Conservation (phyloP, 2,888 invertebrate species). For the Tenthredo scrophulariae region DNA sequence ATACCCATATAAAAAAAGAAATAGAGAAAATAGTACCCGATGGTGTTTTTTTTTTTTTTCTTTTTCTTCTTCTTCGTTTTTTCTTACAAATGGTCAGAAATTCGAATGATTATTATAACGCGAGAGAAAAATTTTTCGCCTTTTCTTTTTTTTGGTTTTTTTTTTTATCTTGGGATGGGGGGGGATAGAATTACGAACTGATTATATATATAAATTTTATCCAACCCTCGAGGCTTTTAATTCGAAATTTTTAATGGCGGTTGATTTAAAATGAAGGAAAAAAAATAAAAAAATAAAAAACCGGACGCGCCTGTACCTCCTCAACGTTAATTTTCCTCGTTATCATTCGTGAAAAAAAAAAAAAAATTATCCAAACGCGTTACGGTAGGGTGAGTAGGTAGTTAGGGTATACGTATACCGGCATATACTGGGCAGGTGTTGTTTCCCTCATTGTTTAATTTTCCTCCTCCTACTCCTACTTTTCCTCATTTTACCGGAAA, state of each 20-base stretch:
- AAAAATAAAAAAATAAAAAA: background rate
- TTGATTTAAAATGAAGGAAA: background rate
- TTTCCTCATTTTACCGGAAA: slow-evolving; percentile 1
- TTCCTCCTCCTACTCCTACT: background rate
- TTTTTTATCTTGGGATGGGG: background rate
- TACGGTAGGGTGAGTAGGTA: background rate
- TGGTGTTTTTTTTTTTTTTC: background rate
- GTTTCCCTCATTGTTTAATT: slow-evolving; percentile 4
- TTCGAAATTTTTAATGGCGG: background rate
- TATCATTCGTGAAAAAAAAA: background rate
- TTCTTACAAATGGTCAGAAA: background rate
- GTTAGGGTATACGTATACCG: background rate
- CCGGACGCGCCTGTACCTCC: background rate
- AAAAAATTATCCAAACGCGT: background rate
- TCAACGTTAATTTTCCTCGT: background rate
- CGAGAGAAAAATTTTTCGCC: background rate
- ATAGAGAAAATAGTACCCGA: background rate
- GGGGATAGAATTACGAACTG: background rate
- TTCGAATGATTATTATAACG: background rate
- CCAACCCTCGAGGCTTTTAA: background rate
- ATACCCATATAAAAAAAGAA: background rate
- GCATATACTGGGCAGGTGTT: background rate
- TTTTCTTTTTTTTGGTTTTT: background rate
- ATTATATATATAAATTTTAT: background rate
- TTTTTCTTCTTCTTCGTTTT: too few relatives aligned